Percentiles rank a stretch among this genome's conserved stretches.
These are phyloP conservation scores for Eriocheir sinensis DNA, from an alignment of 1,140 invertebrate species.

Conservation along the genomic window DNA sequence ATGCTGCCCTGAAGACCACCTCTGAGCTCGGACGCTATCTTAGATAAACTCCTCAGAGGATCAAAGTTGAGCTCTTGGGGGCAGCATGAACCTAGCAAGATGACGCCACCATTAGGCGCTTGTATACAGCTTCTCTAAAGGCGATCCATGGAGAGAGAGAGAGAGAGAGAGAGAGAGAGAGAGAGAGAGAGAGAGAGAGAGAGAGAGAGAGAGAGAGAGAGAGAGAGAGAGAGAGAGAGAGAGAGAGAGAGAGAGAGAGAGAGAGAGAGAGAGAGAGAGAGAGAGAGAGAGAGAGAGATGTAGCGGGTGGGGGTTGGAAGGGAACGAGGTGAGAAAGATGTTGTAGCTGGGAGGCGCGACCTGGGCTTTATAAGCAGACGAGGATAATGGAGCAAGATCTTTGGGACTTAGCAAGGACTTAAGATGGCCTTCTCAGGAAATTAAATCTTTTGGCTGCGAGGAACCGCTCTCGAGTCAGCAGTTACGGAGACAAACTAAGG, in stretches of 20 bases:
- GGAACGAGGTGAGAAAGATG: not conserved
- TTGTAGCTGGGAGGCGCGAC: not conserved
- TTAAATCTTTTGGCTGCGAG: not conserved
- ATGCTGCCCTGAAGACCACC: too few relatives aligned
- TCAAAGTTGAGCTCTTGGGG: too few relatives aligned
- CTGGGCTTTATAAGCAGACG: not conserved
- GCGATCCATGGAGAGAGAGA: too few relatives aligned
- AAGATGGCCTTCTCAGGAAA: constrained; percentile 5
- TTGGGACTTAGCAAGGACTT: not conserved
- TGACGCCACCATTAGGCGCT: too few relatives aligned
- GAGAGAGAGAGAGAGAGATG: not conserved
- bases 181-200: not conserved
- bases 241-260: not conserved
- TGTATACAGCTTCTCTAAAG: too few relatives aligned
- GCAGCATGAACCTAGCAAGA: too few relatives aligned
- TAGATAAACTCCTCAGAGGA: too few relatives aligned
- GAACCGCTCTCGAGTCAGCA: not conserved
- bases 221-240: not conserved
- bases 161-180: too few relatives aligned
- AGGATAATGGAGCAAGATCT: constrained; percentile 15
- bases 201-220: not conserved
- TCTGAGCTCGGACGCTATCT: too few relatives aligned
- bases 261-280: not conserved
- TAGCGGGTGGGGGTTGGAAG: too few relatives aligned
- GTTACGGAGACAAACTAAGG: not conserved